A percentile compares a stretch with the other conserved stretches of the same genome.
Evolutionary conservation across 2,797 vertebrate species (phyloP).

Genomic region (Parambassis ranga): DNA sequence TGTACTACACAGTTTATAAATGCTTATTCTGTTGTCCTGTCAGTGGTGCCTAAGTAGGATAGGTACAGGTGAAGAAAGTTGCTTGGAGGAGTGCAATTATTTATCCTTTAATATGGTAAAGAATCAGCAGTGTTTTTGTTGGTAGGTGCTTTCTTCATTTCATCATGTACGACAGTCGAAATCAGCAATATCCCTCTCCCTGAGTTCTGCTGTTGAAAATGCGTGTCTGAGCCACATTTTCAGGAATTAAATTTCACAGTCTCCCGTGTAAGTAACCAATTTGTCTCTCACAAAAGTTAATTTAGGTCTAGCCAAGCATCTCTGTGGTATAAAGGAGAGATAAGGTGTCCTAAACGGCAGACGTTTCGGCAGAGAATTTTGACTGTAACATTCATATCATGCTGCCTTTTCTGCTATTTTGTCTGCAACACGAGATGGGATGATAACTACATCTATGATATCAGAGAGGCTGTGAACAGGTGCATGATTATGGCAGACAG

Average conservation of each 20-base stretch:
- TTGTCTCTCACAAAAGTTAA: constrained; percentile 37
- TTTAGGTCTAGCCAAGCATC: constrained; percentile 35
- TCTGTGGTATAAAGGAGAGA: constrained; percentile 30
- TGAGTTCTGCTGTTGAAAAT: background rate
- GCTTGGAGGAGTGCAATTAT: background rate
- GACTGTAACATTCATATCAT: constrained; percentile 17
- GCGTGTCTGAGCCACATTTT: background rate
- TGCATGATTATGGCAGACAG: constrained; percentile 69
- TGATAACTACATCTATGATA: constrained; percentile 62
- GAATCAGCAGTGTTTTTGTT: background rate
- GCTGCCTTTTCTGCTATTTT: constrained; percentile 32
- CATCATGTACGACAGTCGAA: background rate
- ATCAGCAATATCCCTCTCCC: background rate
- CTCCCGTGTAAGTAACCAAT: constrained; percentile 32
- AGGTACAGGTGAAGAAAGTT: background rate
- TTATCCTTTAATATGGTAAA: too few species aligned
- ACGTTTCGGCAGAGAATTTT: constrained; percentile 33
- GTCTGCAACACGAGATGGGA: constrained; percentile 43
- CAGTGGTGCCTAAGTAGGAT: background rate
- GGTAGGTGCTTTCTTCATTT: background rate
- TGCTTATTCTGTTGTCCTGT: background rate
- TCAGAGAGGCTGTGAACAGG: constrained; percentile 62
- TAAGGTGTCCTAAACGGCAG: constrained; percentile 41
- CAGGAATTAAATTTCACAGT: constrained; percentile 12
- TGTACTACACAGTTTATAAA: background rate